A percentile compares a stretch with the other conserved stretches of the same genome.
Evolutionary conservation across 2,113 vertebrate species (phyloP).

Genomic region (Thamnaconus septentrionalis): DNA sequence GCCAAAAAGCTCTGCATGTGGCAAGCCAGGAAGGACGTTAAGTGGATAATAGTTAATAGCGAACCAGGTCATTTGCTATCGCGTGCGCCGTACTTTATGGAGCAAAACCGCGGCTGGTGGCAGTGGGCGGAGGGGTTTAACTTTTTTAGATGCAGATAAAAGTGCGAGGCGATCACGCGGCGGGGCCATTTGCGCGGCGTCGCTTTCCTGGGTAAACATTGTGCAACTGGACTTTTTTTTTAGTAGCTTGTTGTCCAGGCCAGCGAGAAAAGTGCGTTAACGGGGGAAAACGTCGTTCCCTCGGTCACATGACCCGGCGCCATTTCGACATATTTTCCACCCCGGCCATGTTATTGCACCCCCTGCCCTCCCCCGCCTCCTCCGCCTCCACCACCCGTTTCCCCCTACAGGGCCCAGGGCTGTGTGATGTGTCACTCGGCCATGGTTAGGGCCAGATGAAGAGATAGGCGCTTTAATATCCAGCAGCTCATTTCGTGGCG

Average conservation of each 20-base stretch:
- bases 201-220: constrained; percentile 72
- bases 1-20: constrained; percentile 66
- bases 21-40: constrained; percentile 73
- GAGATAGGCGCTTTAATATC: constrained; percentile 78
- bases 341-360: constrained; percentile 40
- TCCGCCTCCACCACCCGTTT: neutral
- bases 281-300: constrained; percentile 42
- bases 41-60: constrained; percentile 79
- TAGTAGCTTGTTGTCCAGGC: constrained; percentile 51
- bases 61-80: constrained; percentile 81
- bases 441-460: constrained; percentile 67
- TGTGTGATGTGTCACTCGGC: constrained; percentile 64
- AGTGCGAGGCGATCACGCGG: constrained; percentile 48
- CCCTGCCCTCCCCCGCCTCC: neutral
- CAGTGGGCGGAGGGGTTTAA: constrained; percentile 57
- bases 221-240: constrained; percentile 48
- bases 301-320: constrained; percentile 56
- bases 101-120: constrained; percentile 67
- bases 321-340: constrained; percentile 55
- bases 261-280: constrained; percentile 40
- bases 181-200: constrained; percentile 55
- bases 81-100: constrained; percentile 75
- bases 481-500: constrained; percentile 66
- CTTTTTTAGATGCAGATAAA: constrained; percentile 72
- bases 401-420: constrained; percentile 19